These are phyloP conservation scores for Mustela lutreola DNA, from an alignment of 2,113 vertebrate species.

Conservation along the genomic window DNA sequence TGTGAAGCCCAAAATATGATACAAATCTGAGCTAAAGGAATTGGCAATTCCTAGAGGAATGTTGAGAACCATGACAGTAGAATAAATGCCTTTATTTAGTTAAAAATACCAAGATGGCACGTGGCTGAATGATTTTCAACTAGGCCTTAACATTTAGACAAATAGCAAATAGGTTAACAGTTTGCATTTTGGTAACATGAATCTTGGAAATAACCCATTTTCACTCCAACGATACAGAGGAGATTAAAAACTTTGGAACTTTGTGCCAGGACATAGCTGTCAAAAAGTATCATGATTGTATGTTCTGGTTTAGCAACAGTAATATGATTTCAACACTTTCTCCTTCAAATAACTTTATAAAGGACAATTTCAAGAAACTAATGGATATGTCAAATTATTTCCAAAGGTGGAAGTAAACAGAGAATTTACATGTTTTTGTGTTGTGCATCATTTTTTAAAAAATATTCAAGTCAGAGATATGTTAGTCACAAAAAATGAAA, in stretches of 20 bases:
- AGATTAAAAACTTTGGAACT: background rate
- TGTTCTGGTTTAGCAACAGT: background rate
- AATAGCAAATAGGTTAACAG: constrained; percentile 4
- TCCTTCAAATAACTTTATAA: background rate
- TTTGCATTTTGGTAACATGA: background rate
- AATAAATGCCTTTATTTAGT: constrained; percentile 10
- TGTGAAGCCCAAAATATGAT: background rate
- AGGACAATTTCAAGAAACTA: background rate
- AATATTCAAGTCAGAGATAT: background rate
- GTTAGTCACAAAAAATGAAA: background rate
- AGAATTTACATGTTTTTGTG: background rate
- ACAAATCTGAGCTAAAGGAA: constrained; percentile 7
- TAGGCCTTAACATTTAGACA: background rate
- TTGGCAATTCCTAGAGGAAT: background rate
- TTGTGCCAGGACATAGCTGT: background rate
- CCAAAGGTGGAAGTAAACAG: background rate
- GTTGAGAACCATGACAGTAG: background rate
- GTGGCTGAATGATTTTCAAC: background rate
- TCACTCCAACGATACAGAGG: constrained; percentile 2
- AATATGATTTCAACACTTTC: background rate
- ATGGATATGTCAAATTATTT: constrained; percentile 41
- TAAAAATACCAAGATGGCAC: constrained; percentile 33
- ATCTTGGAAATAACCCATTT: background rate
- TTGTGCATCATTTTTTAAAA: background rate
- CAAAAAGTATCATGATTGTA: background rate